Base-by-base conservation (phyloP, 2,797 vertebrate species). In the Heteromormyrus szaboi region DNA sequence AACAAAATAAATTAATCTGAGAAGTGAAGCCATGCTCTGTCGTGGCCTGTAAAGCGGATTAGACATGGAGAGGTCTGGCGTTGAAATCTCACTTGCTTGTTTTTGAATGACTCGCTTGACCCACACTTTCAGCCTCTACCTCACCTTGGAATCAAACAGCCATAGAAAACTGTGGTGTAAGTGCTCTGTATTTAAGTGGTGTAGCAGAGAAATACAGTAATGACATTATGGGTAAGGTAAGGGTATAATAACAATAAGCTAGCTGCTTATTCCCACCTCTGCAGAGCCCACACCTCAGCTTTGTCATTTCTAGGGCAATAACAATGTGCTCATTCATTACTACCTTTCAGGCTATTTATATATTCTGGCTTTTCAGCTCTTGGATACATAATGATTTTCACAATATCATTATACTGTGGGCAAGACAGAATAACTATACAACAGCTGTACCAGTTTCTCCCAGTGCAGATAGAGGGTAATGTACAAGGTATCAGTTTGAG, bases 141-240 rank as follows among this genome's bases (percentile, higher is more conserved):
- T 14, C 54, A 48, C 89, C n/a, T 84, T 44, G 22, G 48, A 85
- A 11, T 85, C 22, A 91, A 85, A 92, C 89, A 91, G 53, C 76
- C 50, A 12, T 33, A 29, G 85, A 51, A 86, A 48, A 86, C 41
- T 87, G 14, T 89, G 87, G 89, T 51, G 53, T 76, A 25, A 83
- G 51, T 89, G 85, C 29, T 87, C 37, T 83, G 7, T 41, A 83
- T 44, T 72, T 86, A 19, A 72, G 48, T 87, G 53, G 72, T 14
- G 84, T 48, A 81, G 44, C 8, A 44, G 12, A 53, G 25, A 48
- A 90, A 79, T 12, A 48, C 48, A 59, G 48, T 19, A 76, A 86
- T 62, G 88, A 62, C 50, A 56, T 83, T 62, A 62, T 62, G 4
- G 41, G 59, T n/a, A 85, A 25, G 62, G 5, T 65, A 37, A 81